phyloP scores from a whole-genome alignment of 2,797 vertebrate species.

The Diplodus puntazzo region DNA sequence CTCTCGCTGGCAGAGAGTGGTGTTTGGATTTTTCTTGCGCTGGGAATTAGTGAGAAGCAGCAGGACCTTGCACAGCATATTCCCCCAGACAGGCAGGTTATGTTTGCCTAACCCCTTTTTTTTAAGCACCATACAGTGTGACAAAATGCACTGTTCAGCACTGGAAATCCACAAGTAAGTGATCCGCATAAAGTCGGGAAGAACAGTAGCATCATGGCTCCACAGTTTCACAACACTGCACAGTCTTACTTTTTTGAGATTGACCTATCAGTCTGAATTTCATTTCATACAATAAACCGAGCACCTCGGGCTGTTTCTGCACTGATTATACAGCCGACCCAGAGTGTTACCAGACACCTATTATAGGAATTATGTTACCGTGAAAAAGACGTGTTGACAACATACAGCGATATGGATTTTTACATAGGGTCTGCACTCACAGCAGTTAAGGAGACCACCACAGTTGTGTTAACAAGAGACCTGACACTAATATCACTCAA shows the following conservation, averaged over 20 bases:
- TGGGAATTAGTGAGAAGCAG: slow-evolving; percentile 69
- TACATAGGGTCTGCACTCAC: slow-evolving; percentile 36
- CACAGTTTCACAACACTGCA: slow-evolving; percentile 28
- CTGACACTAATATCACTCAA: slow-evolving; percentile 81
- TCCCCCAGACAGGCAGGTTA: slow-evolving; percentile 62
- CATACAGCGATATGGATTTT: slow-evolving; percentile 48
- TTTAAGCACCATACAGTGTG: slow-evolving; percentile 60
- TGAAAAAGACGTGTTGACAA: slow-evolving; percentile 66
- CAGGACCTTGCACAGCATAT: slow-evolving; percentile 46
- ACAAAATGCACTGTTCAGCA: slow-evolving; percentile 52
- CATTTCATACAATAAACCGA: slow-evolving; percentile 42
- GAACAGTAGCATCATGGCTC: slow-evolving; percentile 27
- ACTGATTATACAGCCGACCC: slow-evolving; percentile 53
- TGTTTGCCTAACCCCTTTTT: slow-evolving; percentile 71
- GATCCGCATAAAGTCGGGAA: slow-evolving; percentile 34
- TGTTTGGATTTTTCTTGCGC: slow-evolving; percentile 74
- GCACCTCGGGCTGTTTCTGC: slow-evolving; percentile 46
- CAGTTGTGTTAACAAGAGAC: slow-evolving; percentile 67
- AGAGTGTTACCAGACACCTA: slow-evolving; percentile 45
- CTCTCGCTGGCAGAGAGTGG: slow-evolving; percentile 43
- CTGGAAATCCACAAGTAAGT: slow-evolving; percentile 35
- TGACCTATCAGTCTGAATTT: slow-evolving; percentile 58
- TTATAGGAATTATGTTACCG: slow-evolving; percentile 68
- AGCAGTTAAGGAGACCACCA: slow-evolving; percentile 47
- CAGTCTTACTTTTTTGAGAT: slow-evolving; percentile 30